These are phyloP conservation scores for Melieria omissa DNA, from an alignment of 2,888 invertebrate species.

Conservation along the genomic window DNA sequence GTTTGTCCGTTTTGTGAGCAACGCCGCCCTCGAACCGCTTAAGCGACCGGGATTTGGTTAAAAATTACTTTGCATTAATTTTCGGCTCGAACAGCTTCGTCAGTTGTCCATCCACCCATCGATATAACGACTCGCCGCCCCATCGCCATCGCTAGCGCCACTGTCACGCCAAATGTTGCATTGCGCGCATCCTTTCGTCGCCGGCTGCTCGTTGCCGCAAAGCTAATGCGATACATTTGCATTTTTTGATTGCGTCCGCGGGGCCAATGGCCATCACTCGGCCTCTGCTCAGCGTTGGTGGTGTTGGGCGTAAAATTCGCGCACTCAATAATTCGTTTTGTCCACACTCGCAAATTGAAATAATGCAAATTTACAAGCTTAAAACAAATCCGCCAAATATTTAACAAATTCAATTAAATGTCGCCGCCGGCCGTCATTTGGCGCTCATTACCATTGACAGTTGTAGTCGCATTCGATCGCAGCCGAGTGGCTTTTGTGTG, in stretches of 20 bases:
- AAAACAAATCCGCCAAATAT: constrained; percentile 60
- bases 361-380: constrained; percentile 62
- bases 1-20: background rate
- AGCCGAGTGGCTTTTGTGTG: background rate
- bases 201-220: constrained; percentile 49
- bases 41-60: constrained; percentile 49
- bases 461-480: too few species aligned
- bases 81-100: constrained; percentile 42
- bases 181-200: background rate
- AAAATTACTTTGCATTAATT: constrained; percentile 54
- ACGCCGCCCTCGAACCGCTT: constrained; percentile 12
- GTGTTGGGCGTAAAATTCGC: background rate
- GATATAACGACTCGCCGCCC: constrained; percentile 3
- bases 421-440: constrained; percentile 14
- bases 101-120: background rate
- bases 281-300: constrained; percentile 14
- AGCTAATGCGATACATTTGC: constrained; percentile 64
- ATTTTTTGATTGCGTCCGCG: constrained; percentile 61
- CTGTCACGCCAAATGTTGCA: too few species aligned
- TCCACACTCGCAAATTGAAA: constrained; percentile 53
- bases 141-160: too few species aligned
- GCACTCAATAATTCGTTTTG: constrained; percentile 34
- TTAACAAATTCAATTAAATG: constrained; percentile 62
- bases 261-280: constrained; percentile 19
- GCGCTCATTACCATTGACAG: background rate